phyloP scores from a whole-genome alignment of 1,140 invertebrate species.

The Bombus polaris region DNA sequence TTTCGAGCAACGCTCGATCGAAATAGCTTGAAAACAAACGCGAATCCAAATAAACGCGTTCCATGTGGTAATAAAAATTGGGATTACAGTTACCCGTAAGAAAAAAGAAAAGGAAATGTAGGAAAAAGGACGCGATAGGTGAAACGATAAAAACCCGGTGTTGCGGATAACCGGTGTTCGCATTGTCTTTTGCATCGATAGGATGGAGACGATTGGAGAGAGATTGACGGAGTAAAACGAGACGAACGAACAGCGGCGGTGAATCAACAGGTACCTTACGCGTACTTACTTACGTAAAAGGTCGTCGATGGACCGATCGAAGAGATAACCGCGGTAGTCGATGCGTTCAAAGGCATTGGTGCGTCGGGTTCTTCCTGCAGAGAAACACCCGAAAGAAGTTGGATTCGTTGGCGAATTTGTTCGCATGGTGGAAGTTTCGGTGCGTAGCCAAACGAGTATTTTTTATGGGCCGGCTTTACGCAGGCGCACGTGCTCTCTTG shows the following conservation, averaged over 20 bases:
- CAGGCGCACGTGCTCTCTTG: conserved; percentile 68
- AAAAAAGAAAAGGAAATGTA: conserved; percentile 23
- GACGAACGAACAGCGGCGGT: too few relatives aligned
- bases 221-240: too few relatives aligned
- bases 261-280: too few relatives aligned
- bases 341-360: neutral
- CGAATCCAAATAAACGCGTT: too few relatives aligned
- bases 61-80: neutral
- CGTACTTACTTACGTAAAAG: too few relatives aligned
- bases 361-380: neutral
- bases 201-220: too few relatives aligned
- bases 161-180: neutral
- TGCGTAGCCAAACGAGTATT: conserved; percentile 28
- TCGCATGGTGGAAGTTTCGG: conserved; percentile 40
- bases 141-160: too few relatives aligned
- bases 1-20: too few relatives aligned
- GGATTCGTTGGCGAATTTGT: conserved; percentile 6
- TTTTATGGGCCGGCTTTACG: conserved; percentile 42
- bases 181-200: too few relatives aligned
- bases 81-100: too few relatives aligned
- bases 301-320: neutral
- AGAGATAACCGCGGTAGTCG: neutral
- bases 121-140: neutral
- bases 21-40: too few relatives aligned
- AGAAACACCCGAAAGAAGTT: neutral